Conservation (phyloP, 2,888 invertebrate species). For the Beris morrisii region DNA sequence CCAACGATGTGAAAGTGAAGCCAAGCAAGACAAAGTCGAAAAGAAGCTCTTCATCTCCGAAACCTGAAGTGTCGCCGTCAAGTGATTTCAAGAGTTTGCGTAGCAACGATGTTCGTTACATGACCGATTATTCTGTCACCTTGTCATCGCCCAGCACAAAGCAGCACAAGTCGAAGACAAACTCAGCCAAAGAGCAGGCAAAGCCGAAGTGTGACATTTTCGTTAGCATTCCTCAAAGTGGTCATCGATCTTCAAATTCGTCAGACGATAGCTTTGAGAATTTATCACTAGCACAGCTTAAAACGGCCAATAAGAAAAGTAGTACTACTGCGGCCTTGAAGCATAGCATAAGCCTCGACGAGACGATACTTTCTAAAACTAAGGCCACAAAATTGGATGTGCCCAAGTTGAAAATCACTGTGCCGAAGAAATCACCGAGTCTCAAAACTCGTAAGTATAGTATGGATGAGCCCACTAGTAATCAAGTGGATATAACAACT, state of each 20-base stretch:
- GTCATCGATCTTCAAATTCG: slow-evolving; percentile 45
- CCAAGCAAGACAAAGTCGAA: slow-evolving; percentile 30
- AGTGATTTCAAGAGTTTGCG: slow-evolving; percentile 54
- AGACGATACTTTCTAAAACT: slow-evolving; percentile 33
- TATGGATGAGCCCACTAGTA: slow-evolving; percentile 42
- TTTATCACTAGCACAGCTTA: slow-evolving; percentile 47
- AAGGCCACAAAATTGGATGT: slow-evolving; percentile 39
- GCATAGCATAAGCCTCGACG: slow-evolving; percentile 29
- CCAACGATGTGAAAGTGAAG: slow-evolving; percentile 38
- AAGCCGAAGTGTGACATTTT: slow-evolving; percentile 49
- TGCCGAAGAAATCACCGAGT: slow-evolving; percentile 46
- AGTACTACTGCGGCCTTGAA: not conserved
- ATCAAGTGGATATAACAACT: slow-evolving; percentile 51
- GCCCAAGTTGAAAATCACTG: slow-evolving; percentile 40
- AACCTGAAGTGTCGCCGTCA: slow-evolving; percentile 4
- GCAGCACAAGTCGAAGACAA: slow-evolving; percentile 28
- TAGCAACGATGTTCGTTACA: slow-evolving; percentile 53
- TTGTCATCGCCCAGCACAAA: slow-evolving; percentile 34
- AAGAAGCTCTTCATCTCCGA: slow-evolving; percentile 10
- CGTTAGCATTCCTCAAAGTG: slow-evolving; percentile 53
- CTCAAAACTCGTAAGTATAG: slow-evolving; percentile 44
- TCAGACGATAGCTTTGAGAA: slow-evolving; percentile 50
- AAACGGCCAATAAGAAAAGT: slow-evolving; percentile 52
- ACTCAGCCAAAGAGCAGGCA: slow-evolving; percentile 19
- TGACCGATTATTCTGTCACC: slow-evolving; percentile 47